These are phyloP conservation scores for Dynastes hyllus DNA, from an alignment of 2,888 invertebrate species.

Conservation along the genomic window DNA sequence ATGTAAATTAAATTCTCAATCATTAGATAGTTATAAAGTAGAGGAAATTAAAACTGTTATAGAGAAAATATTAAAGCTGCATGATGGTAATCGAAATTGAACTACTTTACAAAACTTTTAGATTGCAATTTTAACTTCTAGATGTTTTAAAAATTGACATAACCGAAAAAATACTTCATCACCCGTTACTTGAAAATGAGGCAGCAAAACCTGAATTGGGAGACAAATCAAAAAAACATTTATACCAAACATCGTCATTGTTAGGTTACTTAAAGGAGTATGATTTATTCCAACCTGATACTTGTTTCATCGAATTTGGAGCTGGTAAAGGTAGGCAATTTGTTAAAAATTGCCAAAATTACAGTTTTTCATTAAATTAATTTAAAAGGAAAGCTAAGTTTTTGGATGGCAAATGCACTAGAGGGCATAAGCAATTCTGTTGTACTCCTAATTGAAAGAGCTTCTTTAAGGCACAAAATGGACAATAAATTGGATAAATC, in stretches of 20 bases:
- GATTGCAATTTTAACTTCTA: slow-evolving; percentile 43
- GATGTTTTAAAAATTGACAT: slow-evolving; percentile 67
- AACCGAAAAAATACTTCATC: slow-evolving; percentile 68
- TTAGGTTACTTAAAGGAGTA: slow-evolving; percentile 80
- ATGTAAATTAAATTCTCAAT: slow-evolving; percentile 57
- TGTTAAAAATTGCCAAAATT: not conserved
- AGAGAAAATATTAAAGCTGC: slow-evolving; percentile 70
- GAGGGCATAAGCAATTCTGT: slow-evolving; percentile 69
- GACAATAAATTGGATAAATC: slow-evolving; percentile 77
- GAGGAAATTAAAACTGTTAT: slow-evolving; percentile 69
- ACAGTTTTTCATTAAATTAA: slow-evolving; percentile 51
- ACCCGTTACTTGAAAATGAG: slow-evolving; percentile 72
- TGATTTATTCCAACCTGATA: slow-evolving; percentile 75
- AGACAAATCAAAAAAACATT: slow-evolving; percentile 80
- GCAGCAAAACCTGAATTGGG: slow-evolving; percentile 75
- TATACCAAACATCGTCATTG: slow-evolving; percentile 85
- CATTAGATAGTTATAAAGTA: slow-evolving; percentile 69
- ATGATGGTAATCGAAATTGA: slow-evolving; percentile 61
- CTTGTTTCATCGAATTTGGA: slow-evolving; percentile 90
- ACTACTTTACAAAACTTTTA: not conserved
- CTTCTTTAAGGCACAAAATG: slow-evolving; percentile 87
- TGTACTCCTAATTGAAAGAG: slow-evolving; percentile 85
- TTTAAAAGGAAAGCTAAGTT: slow-evolving; percentile 81
- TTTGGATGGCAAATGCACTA: slow-evolving; percentile 81
- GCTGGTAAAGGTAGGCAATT: slow-evolving; percentile 85